These are phyloP conservation scores for Patella caerulea DNA, from an alignment of 2,888 invertebrate species.

Conservation along the genomic window DNA sequence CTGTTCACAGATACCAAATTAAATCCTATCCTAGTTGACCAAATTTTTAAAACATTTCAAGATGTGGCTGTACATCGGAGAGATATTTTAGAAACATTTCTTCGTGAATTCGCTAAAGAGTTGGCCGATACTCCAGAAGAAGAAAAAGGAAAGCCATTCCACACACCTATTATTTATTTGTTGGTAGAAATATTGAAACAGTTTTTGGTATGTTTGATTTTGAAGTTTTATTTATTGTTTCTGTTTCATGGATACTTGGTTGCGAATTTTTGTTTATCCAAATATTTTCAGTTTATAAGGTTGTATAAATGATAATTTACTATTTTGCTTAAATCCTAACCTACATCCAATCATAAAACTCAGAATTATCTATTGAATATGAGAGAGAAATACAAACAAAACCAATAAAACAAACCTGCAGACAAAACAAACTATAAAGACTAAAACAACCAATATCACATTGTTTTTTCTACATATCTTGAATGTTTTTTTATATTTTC, in stretches of 20 bases:
- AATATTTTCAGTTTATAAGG: no score
- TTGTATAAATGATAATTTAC: no score
- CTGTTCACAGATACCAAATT: slow-evolving; percentile 57
- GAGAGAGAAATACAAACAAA: no score
- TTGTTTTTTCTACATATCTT: no score
- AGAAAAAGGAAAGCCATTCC: slow-evolving; percentile 33
- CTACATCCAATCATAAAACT: no score
- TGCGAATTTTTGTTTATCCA: no score
- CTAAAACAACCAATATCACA: no score
- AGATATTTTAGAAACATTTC: slow-evolving; percentile 44
- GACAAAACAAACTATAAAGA: no score
- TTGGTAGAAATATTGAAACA: slow-evolving; percentile 50
- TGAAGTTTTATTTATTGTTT: slow-evolving; percentile 7
- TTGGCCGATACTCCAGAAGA: slow-evolving; percentile 39
- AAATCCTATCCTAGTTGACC: slow-evolving; percentile 48
- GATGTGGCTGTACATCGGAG: slow-evolving; percentile 48
- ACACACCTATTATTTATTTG: slow-evolving; percentile 50
- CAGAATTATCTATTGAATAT: no score
- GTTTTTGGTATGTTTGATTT: slow-evolving; percentile 41
- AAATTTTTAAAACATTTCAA: slow-evolving; percentile 57
- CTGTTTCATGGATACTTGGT: no score
- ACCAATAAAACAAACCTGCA: no score
- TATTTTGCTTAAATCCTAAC: no score
- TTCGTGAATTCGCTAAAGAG: slow-evolving; percentile 46
- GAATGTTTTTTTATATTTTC: slow-evolving; percentile 20